phyloP scores from a whole-genome alignment of 2,113 vertebrate genomes.

The Cardinalis cardinalis region DNA sequence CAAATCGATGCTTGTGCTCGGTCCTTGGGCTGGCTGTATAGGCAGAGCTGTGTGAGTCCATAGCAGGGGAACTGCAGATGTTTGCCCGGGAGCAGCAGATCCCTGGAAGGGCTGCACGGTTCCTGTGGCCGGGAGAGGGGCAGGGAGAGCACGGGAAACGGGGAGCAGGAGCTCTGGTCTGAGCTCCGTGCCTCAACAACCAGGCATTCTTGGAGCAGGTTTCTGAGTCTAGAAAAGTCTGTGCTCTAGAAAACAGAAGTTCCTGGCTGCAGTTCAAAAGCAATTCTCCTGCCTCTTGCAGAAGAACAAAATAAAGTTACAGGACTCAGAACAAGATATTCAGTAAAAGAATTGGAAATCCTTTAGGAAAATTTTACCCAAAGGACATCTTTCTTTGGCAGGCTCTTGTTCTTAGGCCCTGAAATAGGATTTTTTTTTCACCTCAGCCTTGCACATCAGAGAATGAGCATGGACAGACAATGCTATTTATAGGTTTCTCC shows the following conservation, averaged over 20 bases:
- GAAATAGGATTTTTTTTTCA: background rate
- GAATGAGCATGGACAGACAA: background rate
- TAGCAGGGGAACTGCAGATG: conserved; percentile 19
- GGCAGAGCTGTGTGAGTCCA: background rate
- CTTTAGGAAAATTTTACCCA: background rate
- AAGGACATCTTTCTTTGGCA: background rate
- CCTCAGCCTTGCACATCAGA: background rate
- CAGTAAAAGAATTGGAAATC: background rate
- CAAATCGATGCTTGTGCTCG: background rate
- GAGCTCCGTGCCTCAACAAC: background rate
- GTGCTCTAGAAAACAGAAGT: background rate
- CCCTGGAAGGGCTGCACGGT: background rate
- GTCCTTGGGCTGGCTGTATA: background rate
- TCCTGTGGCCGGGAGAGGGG: background rate
- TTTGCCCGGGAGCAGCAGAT: conserved; percentile 13
- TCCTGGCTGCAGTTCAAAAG: background rate
- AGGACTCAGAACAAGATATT: background rate
- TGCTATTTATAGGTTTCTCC: background rate
- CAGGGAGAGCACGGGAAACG: background rate
- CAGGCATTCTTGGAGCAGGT: background rate
- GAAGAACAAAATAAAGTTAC: conserved; percentile 53
- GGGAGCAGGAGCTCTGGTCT: background rate
- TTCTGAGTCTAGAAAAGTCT: background rate
- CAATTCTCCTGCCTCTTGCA: background rate
- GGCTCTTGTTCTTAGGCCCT: conserved; percentile 11